Evolutionary conservation across 92 coral and sea anemone species (phyloP).

Genomic region (Parazoanthus atlanticus): DNA sequence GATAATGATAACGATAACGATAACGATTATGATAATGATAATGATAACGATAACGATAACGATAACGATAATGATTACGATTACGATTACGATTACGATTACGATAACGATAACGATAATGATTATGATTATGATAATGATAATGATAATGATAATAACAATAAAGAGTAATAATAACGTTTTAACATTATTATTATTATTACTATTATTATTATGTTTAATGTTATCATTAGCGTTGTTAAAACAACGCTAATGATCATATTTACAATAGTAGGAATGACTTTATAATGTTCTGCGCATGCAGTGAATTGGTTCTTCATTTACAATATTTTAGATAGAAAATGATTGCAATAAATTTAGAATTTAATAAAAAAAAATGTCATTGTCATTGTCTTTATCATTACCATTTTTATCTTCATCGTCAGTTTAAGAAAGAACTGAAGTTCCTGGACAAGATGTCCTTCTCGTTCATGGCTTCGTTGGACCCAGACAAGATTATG

Average conservation of each 20-base stretch:
- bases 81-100: no score
- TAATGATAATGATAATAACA: background rate
- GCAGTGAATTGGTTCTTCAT: background rate
- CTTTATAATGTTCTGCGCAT: no score
- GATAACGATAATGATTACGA: no score
- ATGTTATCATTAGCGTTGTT: background rate
- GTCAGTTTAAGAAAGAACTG: conserved; percentile 58
- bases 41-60: background rate
- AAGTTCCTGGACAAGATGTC: conserved; percentile 75
- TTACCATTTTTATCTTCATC: background rate
- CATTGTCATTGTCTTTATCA: background rate
- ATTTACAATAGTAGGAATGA: no score
- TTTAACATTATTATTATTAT: no score
- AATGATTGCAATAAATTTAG: no score
- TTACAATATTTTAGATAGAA: background rate
- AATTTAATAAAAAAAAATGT: background rate
- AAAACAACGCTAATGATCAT: background rate
- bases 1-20: no score
- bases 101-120: no score
- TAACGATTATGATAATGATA: background rate
- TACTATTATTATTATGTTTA: background rate
- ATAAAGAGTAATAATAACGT: background rate
- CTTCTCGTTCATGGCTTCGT: conserved; percentile 68
- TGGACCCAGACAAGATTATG: conserved; percentile 76
- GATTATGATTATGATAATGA: no score